Conservation (phyloP, 2,888 invertebrate genomes). For the Oligia strigilis region DNA sequence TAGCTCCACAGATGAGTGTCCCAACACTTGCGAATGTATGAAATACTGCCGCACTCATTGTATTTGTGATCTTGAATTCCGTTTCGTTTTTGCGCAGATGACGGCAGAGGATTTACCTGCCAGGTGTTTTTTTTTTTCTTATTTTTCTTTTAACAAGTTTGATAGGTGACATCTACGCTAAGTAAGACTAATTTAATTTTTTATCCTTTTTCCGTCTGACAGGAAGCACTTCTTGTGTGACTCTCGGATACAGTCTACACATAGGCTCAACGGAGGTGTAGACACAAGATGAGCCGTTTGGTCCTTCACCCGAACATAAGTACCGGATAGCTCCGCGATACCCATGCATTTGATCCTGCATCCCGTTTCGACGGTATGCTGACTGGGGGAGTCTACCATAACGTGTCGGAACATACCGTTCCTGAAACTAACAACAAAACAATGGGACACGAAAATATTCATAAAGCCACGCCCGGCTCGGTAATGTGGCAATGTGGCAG, state of each 20-base stretch:
- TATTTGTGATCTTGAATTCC: slow-evolving; percentile 86
- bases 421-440: slow-evolving; percentile 87
- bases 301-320: slow-evolving; percentile 75
- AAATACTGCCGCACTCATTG: slow-evolving; percentile 82
- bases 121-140: slow-evolving; percentile 62
- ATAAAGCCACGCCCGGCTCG: slow-evolving; percentile 32
- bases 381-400: slow-evolving; percentile 84
- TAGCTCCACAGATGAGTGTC: slow-evolving; percentile 77
- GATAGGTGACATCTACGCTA: slow-evolving; percentile 17
- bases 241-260: slow-evolving; percentile 74
- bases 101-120: slow-evolving; percentile 84
- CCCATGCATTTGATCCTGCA: slow-evolving; percentile 86
- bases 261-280: slow-evolving; percentile 81
- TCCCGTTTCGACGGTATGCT: slow-evolving; percentile 84
- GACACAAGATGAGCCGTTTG: slow-evolving; percentile 69
- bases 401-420: slow-evolving; percentile 86
- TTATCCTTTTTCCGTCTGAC: slow-evolving; percentile 79
- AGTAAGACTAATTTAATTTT: slow-evolving; percentile 68
- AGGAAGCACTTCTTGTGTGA: slow-evolving; percentile 81
- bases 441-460: slow-evolving; percentile 64
- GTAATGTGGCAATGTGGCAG: slow-evolving; percentile 38
- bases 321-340: slow-evolving; percentile 84
- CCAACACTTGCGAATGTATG: slow-evolving; percentile 85
- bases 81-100: slow-evolving; percentile 84
- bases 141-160: slow-evolving; percentile 31